These are phyloP conservation scores for Bombus confusus DNA, from an alignment of 1,140 invertebrate species.

Conservation along the genomic window DNA sequence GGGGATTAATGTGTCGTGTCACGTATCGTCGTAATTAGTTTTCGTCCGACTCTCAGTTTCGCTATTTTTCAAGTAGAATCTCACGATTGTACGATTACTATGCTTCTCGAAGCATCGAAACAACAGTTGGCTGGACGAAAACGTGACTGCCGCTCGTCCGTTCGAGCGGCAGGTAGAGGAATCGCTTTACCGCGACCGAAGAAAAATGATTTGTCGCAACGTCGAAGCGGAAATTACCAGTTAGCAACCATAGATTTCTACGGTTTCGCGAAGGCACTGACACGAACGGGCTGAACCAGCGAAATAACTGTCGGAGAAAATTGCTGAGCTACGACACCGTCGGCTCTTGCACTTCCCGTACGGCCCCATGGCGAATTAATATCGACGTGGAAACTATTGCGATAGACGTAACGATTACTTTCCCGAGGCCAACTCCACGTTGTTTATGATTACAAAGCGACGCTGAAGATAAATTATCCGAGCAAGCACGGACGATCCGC, in stretches of 20 bases:
- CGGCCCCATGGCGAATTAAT: conserved; percentile 51
- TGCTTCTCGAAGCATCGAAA: neutral
- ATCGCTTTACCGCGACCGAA: neutral
- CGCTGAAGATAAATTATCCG: neutral
- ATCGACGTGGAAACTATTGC: conserved; percentile 28
- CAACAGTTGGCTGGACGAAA: neutral
- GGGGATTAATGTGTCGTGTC: no score
- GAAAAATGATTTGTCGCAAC: conserved; percentile 52
- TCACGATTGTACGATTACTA: neutral
- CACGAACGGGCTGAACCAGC: conserved; percentile 38
- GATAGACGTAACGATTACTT: conserved; percentile 28
- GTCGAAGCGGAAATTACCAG: conserved; percentile 28
- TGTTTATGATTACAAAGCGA: no score
- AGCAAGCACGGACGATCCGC: no score
- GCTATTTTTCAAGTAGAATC: neutral
- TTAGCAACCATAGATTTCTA: conserved; percentile 31
- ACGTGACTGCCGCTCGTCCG: neutral
- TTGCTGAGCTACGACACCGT: conserved; percentile 45
- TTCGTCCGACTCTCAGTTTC: neutral
- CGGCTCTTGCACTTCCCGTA: conserved; percentile 45
- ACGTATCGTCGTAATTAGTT: no score
- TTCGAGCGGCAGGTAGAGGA: neutral
- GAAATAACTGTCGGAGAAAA: conserved; percentile 62
- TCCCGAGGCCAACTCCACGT: neutral
- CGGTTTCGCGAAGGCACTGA: conserved; percentile 43